phyloP scores from a whole-genome alignment of 1,140 invertebrate genomes.

The Drosophila athabasca region DNA sequence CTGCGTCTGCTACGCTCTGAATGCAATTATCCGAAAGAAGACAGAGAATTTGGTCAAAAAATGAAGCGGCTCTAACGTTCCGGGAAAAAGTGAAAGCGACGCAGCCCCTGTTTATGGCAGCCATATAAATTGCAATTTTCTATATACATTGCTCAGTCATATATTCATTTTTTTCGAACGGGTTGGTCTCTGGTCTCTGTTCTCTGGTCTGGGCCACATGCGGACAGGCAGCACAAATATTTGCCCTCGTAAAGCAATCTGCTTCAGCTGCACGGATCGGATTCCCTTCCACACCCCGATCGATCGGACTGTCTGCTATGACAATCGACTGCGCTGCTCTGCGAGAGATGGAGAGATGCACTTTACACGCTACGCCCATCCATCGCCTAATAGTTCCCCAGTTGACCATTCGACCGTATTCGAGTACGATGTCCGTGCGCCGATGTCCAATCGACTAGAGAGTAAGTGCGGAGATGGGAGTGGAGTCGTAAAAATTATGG shows the following conservation, averaged over 20 bases:
- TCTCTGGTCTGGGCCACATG: constrained; percentile 53
- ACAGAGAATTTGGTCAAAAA: constrained; percentile 53
- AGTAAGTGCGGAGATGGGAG: constrained; percentile 32
- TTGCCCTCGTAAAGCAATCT: constrained; percentile 55
- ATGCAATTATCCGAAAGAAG: constrained; percentile 64
- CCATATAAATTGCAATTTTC: constrained; percentile 78
- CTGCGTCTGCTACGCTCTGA: constrained; percentile 63
- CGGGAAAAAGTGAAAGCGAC: constrained; percentile 76
- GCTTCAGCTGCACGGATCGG: constrained; percentile 25
- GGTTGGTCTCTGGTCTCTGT: constrained; percentile 40
- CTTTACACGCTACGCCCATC: constrained; percentile 17
- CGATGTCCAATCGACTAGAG: constrained; percentile 1
- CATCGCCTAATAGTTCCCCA: constrained; percentile 31
- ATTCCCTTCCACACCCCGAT: neutral
- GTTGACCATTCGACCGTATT: constrained; percentile 28
- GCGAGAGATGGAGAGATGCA: constrained; percentile 21
- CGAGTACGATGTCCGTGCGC: neutral
- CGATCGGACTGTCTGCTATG: constrained; percentile 37
- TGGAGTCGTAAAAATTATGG: constrained; percentile 62
- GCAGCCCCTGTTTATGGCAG: constrained; percentile 64
- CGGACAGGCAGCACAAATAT: constrained; percentile 69
- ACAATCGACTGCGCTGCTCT: constrained; percentile 51
- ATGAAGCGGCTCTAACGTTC: constrained; percentile 71
- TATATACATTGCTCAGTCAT: constrained; percentile 24
- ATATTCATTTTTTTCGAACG: constrained; percentile 44